phyloP scores from a whole-genome alignment of 1,140 invertebrate species.

The Carposina sasakii region DNA sequence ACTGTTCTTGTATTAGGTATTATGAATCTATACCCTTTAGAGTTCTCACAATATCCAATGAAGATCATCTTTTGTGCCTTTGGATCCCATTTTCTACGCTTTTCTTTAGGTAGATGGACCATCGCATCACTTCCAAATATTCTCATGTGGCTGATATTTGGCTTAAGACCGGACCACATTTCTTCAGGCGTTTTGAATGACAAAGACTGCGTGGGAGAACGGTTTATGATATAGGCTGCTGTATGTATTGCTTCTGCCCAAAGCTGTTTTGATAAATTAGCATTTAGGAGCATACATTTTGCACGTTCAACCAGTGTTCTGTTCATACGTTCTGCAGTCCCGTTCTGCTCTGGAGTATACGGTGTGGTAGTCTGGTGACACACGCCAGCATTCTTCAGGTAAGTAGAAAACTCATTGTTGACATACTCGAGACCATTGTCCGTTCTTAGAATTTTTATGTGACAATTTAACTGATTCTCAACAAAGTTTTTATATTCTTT shows the following conservation, averaged over 20 bases:
- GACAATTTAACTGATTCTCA: conserved; percentile 35
- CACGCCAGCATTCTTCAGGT: conserved; percentile 39
- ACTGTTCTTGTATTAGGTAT: conserved; percentile 1
- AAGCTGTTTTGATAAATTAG: conserved; percentile 10
- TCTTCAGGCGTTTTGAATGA: conserved; percentile 27
- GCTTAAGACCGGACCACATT: conserved; percentile 29
- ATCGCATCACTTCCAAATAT: conserved; percentile 25
- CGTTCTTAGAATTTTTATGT: conserved; percentile 35
- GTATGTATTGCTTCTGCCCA: conserved; percentile 16
- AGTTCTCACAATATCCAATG: conserved; percentile 2
- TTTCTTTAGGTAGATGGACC: conserved; percentile 36
- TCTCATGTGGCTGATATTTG: conserved; percentile 41
- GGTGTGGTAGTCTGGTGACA: conserved; percentile 22
- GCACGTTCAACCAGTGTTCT: conserved; percentile 35
- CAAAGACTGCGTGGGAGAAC: conserved; percentile 13
- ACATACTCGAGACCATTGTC: conserved; percentile 61
- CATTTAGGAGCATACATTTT: conserved; percentile 21
- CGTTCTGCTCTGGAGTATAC: conserved; percentile 62
- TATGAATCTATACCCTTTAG: conserved; percentile 12
- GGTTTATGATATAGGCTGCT: conserved; percentile 7
- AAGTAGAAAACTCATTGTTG: conserved; percentile 37
- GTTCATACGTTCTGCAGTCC: conserved; percentile 40
- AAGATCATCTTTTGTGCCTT: conserved; percentile 19
- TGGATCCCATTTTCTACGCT: conserved; percentile 15
- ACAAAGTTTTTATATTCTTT: conserved; percentile 30